Conservation (phyloP, 1,140 invertebrate species). For the Aradophagus sp. region DNA sequence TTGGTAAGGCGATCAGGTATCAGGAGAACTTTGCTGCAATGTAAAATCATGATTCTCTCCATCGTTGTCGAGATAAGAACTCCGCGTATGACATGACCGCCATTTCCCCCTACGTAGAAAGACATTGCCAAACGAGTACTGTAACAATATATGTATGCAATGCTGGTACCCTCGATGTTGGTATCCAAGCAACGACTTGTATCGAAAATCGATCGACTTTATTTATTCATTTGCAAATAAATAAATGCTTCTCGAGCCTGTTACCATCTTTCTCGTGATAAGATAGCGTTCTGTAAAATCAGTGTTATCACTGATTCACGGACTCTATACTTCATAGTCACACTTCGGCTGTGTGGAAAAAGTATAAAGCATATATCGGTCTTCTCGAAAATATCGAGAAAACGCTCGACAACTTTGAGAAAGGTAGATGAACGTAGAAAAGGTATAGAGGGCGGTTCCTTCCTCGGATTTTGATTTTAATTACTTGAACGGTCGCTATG, state of each 20-base stretch:
- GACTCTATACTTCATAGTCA: no score
- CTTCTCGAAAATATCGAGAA: no score
- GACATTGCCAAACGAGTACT: constrained; percentile 23
- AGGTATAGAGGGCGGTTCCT: no score
- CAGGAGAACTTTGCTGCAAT: constrained; percentile 61
- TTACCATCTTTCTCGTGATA: constrained; percentile 65
- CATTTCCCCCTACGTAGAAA: constrained; percentile 45
- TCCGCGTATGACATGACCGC: constrained; percentile 69
- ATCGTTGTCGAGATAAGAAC: constrained; percentile 65
- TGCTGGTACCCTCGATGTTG: constrained; percentile 46
- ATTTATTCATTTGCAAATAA: constrained; percentile 75
- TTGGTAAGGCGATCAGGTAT: constrained; percentile 63
- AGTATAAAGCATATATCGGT: no score
- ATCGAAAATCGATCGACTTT: constrained; percentile 71
- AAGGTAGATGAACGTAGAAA: no score
- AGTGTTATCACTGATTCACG: constrained; percentile 64
- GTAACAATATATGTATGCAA: constrained; percentile 42
- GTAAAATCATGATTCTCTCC: constrained; percentile 71
- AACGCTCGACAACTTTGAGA: no score
- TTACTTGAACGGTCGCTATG: no score
- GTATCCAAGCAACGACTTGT: constrained; percentile 51
- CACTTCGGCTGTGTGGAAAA: no score
- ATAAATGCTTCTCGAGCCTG: constrained; percentile 67
- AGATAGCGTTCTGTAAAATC: constrained; percentile 72
- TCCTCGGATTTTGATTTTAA: no score